Evolutionary conservation across 2,113 vertebrate species (phyloP), one percentile per base, ranked within the genome.

Genomic region (Odobenus rosmarus): DNA sequence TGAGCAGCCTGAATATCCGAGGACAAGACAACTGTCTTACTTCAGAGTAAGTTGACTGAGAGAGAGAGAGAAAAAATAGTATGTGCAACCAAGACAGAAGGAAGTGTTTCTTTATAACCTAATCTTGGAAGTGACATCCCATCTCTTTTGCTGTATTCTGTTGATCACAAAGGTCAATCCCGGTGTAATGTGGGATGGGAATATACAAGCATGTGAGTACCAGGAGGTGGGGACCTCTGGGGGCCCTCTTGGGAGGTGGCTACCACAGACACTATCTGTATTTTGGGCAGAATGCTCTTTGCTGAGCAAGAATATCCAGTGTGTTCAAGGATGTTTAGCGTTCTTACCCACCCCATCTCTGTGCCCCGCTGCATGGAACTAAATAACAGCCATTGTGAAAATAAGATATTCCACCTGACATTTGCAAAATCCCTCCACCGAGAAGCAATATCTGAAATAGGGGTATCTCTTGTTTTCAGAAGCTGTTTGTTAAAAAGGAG

Each of bases 401-500:
- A 77, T 49, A 28, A 80, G 31, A 76, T 88, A 83, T 57, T 64
- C 51, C 39, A 18, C 42, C 21, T 31, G 33, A 39, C 19, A 76
- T 81, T 85, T 82, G 6, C 39, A 91, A 62, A 91, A 76, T 69
- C 5, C 10, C 1, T 53, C 91, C n/a, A 76, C 4, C 39, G n/a
- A 94, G 46, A 85, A 96, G 55, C 90, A 98, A 83, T 93, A 82
- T 51, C 28, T 76, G 93, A 83, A 95, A 76, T 90, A 82, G 49
- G 85, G 51, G 57, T 16, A 96, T 88, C 28, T 96, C 92, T 97
- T 98, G 91, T 97, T 97, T 97, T 96, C 11, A 95, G 86, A 95
- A 72, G 28, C 92, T 93, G 85, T 87, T 96, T 98, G 23, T 97
- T 98, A 96, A 95, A 79, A 91, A 98, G 61, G 59, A 97, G 80